Evolutionary conservation across 2,888 invertebrate species (phyloP).

Genomic region (Tanypteryx hageni): DNA sequence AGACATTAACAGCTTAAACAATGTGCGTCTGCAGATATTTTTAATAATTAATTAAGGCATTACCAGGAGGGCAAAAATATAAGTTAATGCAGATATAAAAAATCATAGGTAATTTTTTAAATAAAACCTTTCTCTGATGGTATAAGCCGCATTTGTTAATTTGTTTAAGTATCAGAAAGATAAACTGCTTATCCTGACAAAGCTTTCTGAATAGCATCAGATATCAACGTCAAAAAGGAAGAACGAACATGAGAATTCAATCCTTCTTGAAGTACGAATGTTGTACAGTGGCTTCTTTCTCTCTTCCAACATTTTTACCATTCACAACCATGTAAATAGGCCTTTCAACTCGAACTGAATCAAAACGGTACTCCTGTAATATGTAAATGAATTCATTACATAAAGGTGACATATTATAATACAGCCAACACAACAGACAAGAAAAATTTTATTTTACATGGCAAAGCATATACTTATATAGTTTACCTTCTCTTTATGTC

Average conservation of each 20-base stretch:
- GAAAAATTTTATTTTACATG: too few species aligned
- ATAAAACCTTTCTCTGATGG: not conserved
- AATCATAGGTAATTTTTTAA: not conserved
- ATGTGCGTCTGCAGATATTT: not conserved
- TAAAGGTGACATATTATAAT: not conserved
- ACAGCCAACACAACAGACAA: not conserved
- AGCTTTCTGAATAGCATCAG: not conserved
- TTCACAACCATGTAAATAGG: slow-evolving; percentile 87
- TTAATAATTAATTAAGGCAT: not conserved
- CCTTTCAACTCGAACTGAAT: slow-evolving; percentile 86
- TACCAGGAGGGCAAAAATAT: not conserved
- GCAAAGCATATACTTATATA: not conserved
- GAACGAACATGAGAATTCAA: not conserved
- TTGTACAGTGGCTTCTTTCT: slow-evolving; percentile 81
- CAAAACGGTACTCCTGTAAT: slow-evolving; percentile 84
- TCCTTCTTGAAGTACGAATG: slow-evolving; percentile 81
- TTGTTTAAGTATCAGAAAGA: not conserved
- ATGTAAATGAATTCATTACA: slow-evolving; percentile 66
- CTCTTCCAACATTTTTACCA: slow-evolving; percentile 83
- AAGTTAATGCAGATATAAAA: not conserved
- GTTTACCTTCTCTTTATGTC: slow-evolving; percentile 78
- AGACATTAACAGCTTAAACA: not conserved
- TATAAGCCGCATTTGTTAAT: not conserved
- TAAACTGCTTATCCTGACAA: not conserved
- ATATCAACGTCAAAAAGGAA: not conserved